Evolutionary conservation across 2,888 invertebrate species (phyloP).

Genomic region (Chymomyza fuscimana): DNA sequence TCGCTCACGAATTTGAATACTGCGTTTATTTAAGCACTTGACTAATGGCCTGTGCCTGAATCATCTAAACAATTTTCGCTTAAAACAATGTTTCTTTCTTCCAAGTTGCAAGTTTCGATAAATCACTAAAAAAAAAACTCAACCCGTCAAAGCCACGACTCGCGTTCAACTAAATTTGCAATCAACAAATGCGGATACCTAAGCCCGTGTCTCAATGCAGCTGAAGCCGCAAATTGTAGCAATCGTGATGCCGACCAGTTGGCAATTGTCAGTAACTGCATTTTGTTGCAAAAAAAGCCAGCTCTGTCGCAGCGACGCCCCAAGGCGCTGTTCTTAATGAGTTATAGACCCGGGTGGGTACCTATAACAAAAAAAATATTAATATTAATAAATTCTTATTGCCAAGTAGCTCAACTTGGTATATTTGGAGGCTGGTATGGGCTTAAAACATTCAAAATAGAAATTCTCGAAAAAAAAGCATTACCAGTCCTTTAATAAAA

Average conservation of each 20-base stretch:
- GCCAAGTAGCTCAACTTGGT: too few species aligned
- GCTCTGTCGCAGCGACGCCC: neutral
- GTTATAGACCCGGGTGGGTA: neutral
- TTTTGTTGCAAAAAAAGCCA: constrained; percentile 7
- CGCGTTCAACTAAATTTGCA: constrained; percentile 45
- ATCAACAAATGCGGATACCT: constrained; percentile 17
- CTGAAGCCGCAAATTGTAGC: neutral
- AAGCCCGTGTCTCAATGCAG: constrained; percentile 16
- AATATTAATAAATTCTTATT: too few species aligned
- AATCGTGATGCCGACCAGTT: neutral
- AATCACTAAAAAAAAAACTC: constrained; percentile 20
- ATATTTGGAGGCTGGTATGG: too few species aligned
- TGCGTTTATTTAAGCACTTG: neutral
- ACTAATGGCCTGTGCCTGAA: neutral
- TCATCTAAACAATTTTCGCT: neutral
- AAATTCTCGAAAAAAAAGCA: too few species aligned
- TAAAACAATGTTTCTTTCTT: neutral
- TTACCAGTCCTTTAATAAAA: too few species aligned
- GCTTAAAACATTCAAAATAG: too few species aligned
- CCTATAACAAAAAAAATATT: neutral
- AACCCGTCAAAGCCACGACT: constrained; percentile 48
- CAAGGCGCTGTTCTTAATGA: neutral
- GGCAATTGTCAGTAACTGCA: neutral
- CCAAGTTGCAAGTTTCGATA: neutral
- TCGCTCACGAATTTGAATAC: neutral